Evolutionary conservation across 2,797 vertebrate species (phyloP).

Genomic region (Melanotaenia boesemani): DNA sequence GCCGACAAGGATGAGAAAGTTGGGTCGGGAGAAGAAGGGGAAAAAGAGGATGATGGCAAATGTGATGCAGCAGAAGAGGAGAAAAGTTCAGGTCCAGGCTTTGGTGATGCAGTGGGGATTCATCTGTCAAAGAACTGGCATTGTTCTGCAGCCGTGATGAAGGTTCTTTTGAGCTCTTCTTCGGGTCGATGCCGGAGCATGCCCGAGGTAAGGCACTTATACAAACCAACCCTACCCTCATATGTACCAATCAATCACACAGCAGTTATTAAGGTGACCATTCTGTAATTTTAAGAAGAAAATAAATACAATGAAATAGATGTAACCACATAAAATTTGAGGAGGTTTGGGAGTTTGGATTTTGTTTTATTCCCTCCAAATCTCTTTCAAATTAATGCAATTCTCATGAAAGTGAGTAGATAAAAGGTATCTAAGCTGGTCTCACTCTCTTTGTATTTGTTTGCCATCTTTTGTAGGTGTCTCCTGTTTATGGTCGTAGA

Average conservation of each 20-base stretch:
- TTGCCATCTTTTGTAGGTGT: conserved; percentile 73
- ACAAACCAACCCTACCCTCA: neutral
- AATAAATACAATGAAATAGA: too few species aligned
- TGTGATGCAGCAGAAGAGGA: conserved; percentile 42
- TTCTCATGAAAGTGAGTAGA: neutral
- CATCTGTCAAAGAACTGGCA: conserved; percentile 77
- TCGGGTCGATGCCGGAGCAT: conserved; percentile 86
- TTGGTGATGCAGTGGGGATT: neutral
- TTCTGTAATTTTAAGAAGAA: too few species aligned
- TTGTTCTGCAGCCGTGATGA: conserved; percentile 87
- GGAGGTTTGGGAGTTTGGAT: neutral
- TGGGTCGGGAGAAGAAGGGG: conserved; percentile 36
- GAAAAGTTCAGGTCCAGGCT: conserved; percentile 28
- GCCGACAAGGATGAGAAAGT: conserved; percentile 20
- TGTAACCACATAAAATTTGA: too few species aligned
- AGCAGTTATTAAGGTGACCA: too few species aligned
- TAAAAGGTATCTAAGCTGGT: neutral
- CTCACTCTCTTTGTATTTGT: neutral
- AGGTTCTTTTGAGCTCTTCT: conserved; percentile 83
- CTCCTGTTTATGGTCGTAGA: conserved; percentile 82
- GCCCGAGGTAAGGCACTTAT: conserved; percentile 79
- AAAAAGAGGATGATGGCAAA: conserved; percentile 18
- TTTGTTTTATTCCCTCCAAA: neutral
- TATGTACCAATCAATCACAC: neutral
- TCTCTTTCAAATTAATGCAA: neutral